A percentile compares a stretch with the other conserved stretches of the same genome.
Conservation (phyloP, 2,113 vertebrate species). For the Neodon shergylaensis region DNA sequence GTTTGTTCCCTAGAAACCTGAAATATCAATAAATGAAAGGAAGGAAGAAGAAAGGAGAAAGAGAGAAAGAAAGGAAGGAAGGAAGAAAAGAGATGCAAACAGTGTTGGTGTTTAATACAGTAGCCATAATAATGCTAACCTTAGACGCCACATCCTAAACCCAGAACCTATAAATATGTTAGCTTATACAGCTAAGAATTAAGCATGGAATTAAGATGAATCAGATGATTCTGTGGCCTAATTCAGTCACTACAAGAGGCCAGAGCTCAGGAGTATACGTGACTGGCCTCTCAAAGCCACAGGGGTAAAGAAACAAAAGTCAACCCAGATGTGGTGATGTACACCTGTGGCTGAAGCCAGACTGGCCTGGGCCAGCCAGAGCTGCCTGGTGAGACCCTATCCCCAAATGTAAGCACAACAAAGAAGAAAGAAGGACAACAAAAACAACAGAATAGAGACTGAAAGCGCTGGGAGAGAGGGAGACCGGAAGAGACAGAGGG, state of each 20-base stretch:
- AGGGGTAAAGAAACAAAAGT: background rate
- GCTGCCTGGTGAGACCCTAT: background rate
- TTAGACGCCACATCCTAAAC: background rate
- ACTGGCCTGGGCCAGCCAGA: background rate
- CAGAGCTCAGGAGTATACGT: background rate
- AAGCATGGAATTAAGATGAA: background rate
- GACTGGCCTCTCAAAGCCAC: background rate
- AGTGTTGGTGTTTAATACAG: background rate
- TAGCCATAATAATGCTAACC: background rate
- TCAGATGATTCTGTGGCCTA: background rate
- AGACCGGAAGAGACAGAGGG: background rate
- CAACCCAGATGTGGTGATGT: background rate
- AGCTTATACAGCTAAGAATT: background rate
- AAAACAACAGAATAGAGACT: background rate
- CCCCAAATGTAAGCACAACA: background rate
- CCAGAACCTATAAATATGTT: background rate
- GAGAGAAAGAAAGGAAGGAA: too few relatives aligned
- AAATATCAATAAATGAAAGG: background rate
- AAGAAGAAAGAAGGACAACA: background rate
- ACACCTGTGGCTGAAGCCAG: background rate
- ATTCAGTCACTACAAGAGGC: background rate
- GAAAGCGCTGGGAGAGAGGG: background rate
- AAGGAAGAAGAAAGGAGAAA: background rate
- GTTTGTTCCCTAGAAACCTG: background rate
- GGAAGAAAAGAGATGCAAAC: background rate